A percentile compares a stretch with the other conserved stretches of the same genome.
Evolutionary conservation across 2,797 vertebrate genomes (phyloP).

Genomic region (Odontamblyopus rebecca): DNA sequence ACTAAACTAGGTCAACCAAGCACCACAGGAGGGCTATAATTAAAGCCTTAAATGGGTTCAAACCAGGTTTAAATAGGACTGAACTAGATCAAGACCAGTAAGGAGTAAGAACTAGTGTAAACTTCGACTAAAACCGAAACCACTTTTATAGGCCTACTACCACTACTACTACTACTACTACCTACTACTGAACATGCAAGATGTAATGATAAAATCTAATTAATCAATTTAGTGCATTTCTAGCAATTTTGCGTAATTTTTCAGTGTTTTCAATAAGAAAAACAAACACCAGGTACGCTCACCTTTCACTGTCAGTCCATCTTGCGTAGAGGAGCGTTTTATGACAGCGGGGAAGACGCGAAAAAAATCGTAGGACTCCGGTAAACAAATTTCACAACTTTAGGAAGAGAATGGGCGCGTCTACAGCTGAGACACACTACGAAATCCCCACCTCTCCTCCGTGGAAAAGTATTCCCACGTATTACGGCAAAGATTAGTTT

Average conservation of each 20-base stretch:
- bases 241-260: background rate
- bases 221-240: background rate
- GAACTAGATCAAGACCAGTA: no score
- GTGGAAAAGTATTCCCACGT: background rate
- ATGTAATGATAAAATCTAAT: background rate
- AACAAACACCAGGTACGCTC: background rate
- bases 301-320: slow-evolving; percentile 10
- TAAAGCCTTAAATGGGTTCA: background rate
- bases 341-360: background rate
- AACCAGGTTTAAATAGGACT: background rate
- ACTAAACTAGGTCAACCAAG: background rate
- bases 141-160: background rate
- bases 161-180: no score
- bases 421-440: no score
- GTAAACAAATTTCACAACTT: background rate
- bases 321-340: background rate
- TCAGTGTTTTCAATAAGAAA: background rate
- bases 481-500: background rate
- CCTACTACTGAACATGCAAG: no score
- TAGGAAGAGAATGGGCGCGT: background rate
- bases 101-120: background rate
- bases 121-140: background rate
- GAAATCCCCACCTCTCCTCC: background rate
- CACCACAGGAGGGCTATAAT: background rate
- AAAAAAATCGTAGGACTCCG: background rate